These are phyloP conservation scores for Aphidius ervi DNA, from an alignment of 1,140 invertebrate species.

Conservation along the genomic window DNA sequence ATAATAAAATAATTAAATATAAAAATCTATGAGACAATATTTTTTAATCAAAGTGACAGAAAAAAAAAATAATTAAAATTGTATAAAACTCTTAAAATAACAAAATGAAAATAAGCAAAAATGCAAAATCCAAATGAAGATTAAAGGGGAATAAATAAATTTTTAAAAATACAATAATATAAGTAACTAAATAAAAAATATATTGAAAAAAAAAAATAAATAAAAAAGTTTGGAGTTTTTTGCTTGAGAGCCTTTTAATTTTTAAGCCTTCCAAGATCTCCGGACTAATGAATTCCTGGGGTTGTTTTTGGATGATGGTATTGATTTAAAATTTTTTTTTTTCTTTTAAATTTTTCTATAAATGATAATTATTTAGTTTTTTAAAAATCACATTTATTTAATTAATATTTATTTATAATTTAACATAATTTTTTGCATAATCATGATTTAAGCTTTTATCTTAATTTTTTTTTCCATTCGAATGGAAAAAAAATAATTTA, in stretches of 20 bases:
- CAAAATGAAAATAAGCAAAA: conserved; percentile 16
- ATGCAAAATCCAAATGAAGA: conserved; percentile 6
- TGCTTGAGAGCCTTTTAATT: conserved; percentile 48
- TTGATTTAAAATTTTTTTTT: neutral
- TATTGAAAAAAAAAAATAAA: conserved; percentile 18
- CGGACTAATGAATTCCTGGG: conserved; percentile 44
- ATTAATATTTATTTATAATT: too few species aligned
- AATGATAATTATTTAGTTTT: too few species aligned
- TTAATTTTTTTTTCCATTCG: neutral
- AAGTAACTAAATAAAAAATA: conserved; percentile 14
- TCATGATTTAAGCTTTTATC: too few species aligned
- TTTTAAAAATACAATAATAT: neutral
- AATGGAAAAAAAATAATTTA: too few species aligned
- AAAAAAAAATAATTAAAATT: neutral
- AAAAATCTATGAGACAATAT: neutral
- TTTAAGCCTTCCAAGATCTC: conserved; percentile 39
- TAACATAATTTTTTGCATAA: too few species aligned
- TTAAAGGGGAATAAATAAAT: conserved; percentile 1
- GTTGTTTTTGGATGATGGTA: neutral
- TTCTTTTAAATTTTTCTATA: too few species aligned
- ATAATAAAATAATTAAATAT: neutral
- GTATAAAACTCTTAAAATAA: conserved; percentile 14
- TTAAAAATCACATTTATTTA: too few species aligned
- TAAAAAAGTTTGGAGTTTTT: conserved; percentile 21
- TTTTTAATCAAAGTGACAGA: neutral